Evolutionary conservation across 2,113 vertebrate genomes (phyloP).

Genomic region (Rhea pennata): DNA sequence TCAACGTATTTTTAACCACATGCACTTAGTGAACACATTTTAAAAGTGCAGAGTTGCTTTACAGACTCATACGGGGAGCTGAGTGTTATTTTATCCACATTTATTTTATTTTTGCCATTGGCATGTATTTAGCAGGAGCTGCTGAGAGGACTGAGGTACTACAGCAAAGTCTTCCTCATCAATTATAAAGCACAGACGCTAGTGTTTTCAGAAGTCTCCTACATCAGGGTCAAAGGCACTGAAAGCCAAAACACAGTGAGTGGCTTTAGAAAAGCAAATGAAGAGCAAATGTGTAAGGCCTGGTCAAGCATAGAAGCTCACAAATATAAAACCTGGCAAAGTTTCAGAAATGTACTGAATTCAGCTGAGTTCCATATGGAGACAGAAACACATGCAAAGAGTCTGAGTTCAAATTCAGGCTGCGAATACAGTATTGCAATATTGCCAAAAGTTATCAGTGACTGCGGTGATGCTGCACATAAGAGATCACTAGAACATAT

Average conservation of each 20-base stretch:
- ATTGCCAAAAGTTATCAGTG: background rate
- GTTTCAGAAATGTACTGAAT: background rate
- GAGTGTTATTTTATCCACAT: slow-evolving; percentile 34
- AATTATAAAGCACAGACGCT: background rate
- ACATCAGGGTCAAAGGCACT: background rate
- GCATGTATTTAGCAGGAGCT: background rate
- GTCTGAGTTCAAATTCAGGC: background rate
- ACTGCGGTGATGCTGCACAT: no score
- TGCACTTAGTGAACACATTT: slow-evolving; percentile 40
- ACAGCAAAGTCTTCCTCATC: background rate
- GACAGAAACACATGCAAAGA: no score
- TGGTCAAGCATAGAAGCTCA: rapidly evolving
- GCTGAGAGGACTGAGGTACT: background rate
- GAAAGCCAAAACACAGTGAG: background rate
- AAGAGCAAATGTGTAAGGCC: background rate
- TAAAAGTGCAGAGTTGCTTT: slow-evolving; percentile 26
- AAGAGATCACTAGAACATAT: background rate
- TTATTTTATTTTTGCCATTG: slow-evolving; percentile 34
- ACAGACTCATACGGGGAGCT: slow-evolving; percentile 29
- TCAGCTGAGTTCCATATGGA: rapidly evolving
- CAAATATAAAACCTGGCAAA: no score
- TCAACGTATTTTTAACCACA: slow-evolving; percentile 66
- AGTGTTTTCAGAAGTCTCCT: background rate
- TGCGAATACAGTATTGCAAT: rapidly evolving
- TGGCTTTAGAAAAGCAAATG: background rate